Base-by-base conservation (phyloP, 2,113 vertebrate species). In the Gobiocypris rarus region DNA sequence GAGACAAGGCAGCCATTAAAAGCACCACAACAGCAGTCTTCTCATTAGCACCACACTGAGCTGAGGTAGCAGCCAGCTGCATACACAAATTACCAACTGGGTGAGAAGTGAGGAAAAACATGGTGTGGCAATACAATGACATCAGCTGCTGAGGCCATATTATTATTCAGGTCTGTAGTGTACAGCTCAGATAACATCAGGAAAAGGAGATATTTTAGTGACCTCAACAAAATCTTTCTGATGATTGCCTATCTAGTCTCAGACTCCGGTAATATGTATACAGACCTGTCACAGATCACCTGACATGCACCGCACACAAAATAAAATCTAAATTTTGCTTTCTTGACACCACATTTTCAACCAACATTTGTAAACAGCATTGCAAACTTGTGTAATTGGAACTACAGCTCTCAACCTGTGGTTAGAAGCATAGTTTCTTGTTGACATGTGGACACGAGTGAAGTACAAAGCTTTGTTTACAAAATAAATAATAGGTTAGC, bases 11-110 rank as follows among this genome's bases (percentile, higher is more conserved):
- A 70, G 59, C 61, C 75, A 73, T 84, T 81, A 78, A 79, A 86
- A 48, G 34, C 41, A 61, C 67, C 54, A 80, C 83, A 77, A 89
- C 89, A 92, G 91, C 92, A 93, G 89, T 90, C 92, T 94, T 92
- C 88, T 92, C 90, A 94, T 94, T 95, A 93, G 88, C 84, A 90
- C 89, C 91, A 93, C 89, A 91, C 90, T 90, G 91, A 87, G 91
- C 88, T 82, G 86, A 88, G 91, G 85, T 88, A 92, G 91, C 92
- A 90, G 92, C 86, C 91, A 83, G 88, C 90, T 88, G 86, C 87
- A 91, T 91, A 92, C 89, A 91, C 90, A 94, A 93, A 93, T 92
- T 87, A 91, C 86, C 71, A 58, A 82, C 88, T 88, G 83, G 71
- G 85, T 91, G 86, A 90, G 81, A 89, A 88, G 89, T 76, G 45